Evolutionary conservation across 1,140 invertebrate genomes (phyloP), one percentile per base, ranked within the genome.

Genomic region (Caenorhabditis inopinata): DNA sequence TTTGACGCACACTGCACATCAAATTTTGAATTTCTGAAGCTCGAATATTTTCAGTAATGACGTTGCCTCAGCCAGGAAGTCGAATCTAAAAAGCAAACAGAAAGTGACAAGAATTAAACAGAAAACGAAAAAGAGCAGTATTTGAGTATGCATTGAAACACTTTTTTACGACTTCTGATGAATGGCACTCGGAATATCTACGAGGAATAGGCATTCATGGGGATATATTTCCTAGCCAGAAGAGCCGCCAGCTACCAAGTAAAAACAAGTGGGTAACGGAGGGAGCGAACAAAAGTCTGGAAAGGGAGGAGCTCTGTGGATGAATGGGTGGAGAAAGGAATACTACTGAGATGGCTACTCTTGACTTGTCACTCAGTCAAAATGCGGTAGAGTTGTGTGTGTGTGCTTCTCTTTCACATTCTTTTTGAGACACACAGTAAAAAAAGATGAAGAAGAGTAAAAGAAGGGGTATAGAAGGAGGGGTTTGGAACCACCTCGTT

Each of bases 291-390:
- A 68, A 68, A 68, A 68, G 32, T 38, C 32, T 68, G 58, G 58
- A 68, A 29, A 68, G 25, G 58, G 58, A 68, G 58, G 58, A 68
- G 58, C 38, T 32, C 58, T 29, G 58, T 68, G 58, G 58, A 68
- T 68, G 58, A 32, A 68, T 68, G 58, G 53, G 58, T 68, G 58
- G 58, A 32, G 58, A 38, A 38, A 68, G 58, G 32, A 68, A 29
- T 68, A 68, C 58, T 68, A 68, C 58, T 68, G 58, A 68, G 58
- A 68, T 68, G 58, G 58, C 58, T 68, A 68, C 58, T 68, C 58
- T 68, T 68, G 58, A 68, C 58, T 68, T 68, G 58, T 68, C 58
- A 68, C 58, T 68, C 58, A 68, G 58, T 68, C 58, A 68, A 68
- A 58, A 68, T 29, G 58, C 58, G 58, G 58, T 68, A 68, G 58